Percentiles rank a stretch among this genome's conserved stretches.
phyloP scores from a whole-genome alignment of 2,888 invertebrate genomes.

The Chaetogeoica ovagalla region DNA sequence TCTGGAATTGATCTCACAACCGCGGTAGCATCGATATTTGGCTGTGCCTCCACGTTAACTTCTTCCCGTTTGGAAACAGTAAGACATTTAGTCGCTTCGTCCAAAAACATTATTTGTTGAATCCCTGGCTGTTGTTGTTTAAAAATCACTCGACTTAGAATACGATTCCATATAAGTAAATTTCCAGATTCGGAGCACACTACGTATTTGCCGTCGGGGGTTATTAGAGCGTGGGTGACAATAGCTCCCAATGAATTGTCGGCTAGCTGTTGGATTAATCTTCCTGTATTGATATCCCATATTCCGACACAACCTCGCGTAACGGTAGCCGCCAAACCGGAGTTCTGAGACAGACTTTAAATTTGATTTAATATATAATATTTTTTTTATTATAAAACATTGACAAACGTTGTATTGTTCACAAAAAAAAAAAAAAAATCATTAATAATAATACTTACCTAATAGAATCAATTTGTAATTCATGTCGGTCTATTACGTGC shows the following conservation, averaged over 20 bases:
- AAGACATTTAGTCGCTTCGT: conserved; percentile 74
- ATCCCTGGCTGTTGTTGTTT: conserved; percentile 83
- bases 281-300: conserved; percentile 87
- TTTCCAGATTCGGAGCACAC: conserved; percentile 91
- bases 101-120: conserved; percentile 73
- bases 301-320: conserved; percentile 93
- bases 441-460: conserved; percentile 64
- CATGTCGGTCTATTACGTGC: conserved; percentile 92
- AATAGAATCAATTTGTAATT: conserved; percentile 90
- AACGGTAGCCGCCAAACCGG: conserved; percentile 84
- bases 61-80: conserved; percentile 74
- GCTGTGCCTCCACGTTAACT: conserved; percentile 67
- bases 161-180: conserved; percentile 83
- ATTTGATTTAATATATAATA: conserved; percentile 46
- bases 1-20: conserved; percentile 75
- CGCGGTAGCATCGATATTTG: conserved; percentile 69
- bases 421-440: too few relatives aligned
- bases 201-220: conserved; percentile 77
- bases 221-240: conserved; percentile 88
- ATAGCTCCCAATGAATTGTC: conserved; percentile 92
- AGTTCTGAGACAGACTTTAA: conserved; percentile 73
- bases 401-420: not conserved
- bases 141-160: conserved; percentile 68
- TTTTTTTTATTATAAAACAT: not conserved
- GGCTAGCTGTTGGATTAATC: conserved; percentile 81